phyloP scores from a whole-genome alignment of 2,888 invertebrate species.

The Ceramica pisi region DNA sequence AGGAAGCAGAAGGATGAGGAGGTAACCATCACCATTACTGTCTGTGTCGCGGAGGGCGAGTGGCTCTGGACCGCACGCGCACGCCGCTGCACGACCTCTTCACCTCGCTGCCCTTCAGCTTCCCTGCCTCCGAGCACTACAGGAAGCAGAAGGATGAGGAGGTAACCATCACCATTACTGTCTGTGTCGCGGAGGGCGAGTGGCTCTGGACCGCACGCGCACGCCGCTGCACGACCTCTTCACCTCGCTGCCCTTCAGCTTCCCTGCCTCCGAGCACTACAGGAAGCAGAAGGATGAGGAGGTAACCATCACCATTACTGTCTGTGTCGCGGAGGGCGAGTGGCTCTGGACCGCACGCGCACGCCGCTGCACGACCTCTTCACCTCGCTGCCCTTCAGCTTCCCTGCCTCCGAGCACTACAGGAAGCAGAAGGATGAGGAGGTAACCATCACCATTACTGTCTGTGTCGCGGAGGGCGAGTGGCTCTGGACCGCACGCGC shows the following conservation, averaged over 20 bases:
- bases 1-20: constrained; percentile 69
- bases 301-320: constrained; percentile 53
- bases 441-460: no score
- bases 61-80: no score
- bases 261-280: constrained; percentile 70
- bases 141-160: constrained; percentile 69
- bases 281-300: constrained; percentile 69
- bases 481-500: no score
- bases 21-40: constrained; percentile 53
- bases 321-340: no score
- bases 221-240: constrained; percentile 78
- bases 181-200: no score
- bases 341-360: no score
- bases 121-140: constrained; percentile 70
- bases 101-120: constrained; percentile 92
- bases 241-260: constrained; percentile 92
- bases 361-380: constrained; percentile 78
- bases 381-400: constrained; percentile 92
- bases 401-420: constrained; percentile 70
- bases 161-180: constrained; percentile 53
- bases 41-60: no score
- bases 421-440: constrained; percentile 69
- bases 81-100: constrained; percentile 78
- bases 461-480: no score
- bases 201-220: no score